Evolutionary conservation across 2,113 vertebrate species (phyloP).

Genomic region (Crypturellus undulatus): DNA sequence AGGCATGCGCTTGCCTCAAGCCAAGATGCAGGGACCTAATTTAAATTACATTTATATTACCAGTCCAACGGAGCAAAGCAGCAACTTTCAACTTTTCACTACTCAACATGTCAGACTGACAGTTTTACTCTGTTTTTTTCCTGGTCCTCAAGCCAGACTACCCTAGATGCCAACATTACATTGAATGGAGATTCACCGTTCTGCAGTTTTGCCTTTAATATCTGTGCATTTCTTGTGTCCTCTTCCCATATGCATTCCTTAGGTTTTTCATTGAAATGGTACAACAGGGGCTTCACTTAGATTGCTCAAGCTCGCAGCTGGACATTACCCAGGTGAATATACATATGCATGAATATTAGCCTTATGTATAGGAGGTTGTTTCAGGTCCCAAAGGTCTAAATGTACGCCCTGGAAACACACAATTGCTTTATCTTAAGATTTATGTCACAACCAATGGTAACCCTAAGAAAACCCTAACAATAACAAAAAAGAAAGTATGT

Average conservation of each 20-base stretch:
- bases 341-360: not conserved
- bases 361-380: fast-evolving
- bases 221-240: not conserved
- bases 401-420: not conserved
- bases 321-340: too few species aligned
- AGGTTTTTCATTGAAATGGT: not conserved
- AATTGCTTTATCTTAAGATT: not conserved
- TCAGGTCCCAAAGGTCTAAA: not conserved
- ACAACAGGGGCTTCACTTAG: not conserved
- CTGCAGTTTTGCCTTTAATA: not conserved
- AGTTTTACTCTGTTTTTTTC: not conserved
- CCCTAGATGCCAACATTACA: not conserved
- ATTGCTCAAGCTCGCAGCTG: not conserved
- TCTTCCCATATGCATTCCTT: not conserved
- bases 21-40: not conserved
- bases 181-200: not conserved
- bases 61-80: not conserved
- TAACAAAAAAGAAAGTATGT: not conserved
- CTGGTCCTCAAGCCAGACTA: not conserved
- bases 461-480: not conserved
- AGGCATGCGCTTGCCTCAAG: not conserved
- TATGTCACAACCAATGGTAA: not conserved
- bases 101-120: not conserved
- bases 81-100: not conserved
- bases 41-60: not conserved